These are phyloP conservation scores for Aphrophora alni DNA, from an alignment of 2,888 invertebrate genomes.

Conservation along the genomic window DNA sequence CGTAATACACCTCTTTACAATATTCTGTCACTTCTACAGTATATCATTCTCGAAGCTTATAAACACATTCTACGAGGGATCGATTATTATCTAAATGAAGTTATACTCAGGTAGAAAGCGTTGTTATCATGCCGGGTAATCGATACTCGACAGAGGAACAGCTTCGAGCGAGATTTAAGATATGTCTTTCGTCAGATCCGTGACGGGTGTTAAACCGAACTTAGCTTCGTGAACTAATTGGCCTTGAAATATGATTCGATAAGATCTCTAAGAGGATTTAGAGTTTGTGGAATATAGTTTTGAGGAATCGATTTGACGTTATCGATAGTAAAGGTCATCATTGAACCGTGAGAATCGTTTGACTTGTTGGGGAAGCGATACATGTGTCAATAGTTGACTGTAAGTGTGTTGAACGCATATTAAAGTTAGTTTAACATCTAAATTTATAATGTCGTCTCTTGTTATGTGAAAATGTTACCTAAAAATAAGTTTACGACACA, in stretches of 20 bases:
- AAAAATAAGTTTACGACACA: too few species aligned
- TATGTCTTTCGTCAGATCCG: neutral
- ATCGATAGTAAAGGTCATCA: neutral
- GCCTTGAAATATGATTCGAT: neutral
- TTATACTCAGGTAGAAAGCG: neutral
- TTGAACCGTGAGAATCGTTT: neutral
- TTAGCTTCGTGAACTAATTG: neutral
- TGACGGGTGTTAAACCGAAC: too few species aligned
- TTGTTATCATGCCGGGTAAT: neutral
- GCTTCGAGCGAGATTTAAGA: neutral
- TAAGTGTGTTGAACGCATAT: too few species aligned
- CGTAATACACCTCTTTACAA: neutral
- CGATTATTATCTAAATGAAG: slow-evolving; percentile 2
- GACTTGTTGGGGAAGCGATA: too few species aligned
- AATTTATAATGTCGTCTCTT: too few species aligned
- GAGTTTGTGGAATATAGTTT: neutral
- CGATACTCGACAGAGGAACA: neutral
- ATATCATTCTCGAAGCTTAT: neutral
- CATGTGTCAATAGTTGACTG: too few species aligned
- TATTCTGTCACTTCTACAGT: neutral
- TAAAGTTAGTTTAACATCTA: too few species aligned
- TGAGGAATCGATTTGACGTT: neutral
- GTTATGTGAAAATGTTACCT: too few species aligned
- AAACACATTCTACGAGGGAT: neutral
- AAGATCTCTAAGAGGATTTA: neutral